These are phyloP conservation scores for Dynastes maya DNA, from an alignment of 2,888 invertebrate species.

Conservation along the genomic window DNA sequence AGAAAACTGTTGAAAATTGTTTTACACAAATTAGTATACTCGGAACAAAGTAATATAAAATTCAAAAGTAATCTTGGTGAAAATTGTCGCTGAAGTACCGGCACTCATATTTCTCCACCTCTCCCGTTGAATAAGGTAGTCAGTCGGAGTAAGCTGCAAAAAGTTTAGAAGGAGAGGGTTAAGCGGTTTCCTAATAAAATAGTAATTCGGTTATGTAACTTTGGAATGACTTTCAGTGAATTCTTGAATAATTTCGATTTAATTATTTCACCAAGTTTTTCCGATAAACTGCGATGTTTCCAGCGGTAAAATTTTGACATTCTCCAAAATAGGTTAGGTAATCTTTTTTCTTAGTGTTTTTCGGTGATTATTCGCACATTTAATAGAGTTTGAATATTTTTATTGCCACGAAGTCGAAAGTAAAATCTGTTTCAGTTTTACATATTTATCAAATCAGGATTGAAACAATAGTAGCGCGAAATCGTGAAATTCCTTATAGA, in stretches of 20 bases:
- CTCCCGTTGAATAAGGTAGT: not conserved
- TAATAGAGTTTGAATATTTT: constrained; percentile 9
- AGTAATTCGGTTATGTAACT: constrained; percentile 55
- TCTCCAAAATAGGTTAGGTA: constrained; percentile 8
- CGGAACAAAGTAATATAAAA: constrained; percentile 61
- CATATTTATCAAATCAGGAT: not conserved
- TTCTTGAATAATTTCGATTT: constrained; percentile 44
- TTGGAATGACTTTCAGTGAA: constrained; percentile 49
- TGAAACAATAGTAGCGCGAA: not conserved
- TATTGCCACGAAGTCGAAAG: not conserved
- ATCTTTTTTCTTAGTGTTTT: not conserved
- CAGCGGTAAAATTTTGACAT: constrained; percentile 10
- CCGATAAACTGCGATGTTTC: constrained; percentile 24
- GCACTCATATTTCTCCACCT: not conserved
- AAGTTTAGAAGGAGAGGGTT: constrained; percentile 41
- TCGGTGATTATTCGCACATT: not conserved
- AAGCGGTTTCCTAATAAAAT: constrained; percentile 55
- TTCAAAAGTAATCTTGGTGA: constrained; percentile 61
- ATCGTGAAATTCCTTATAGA: not conserved
- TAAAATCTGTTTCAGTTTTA: not conserved
- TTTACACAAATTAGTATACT: constrained; percentile 63
- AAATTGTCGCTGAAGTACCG: constrained; percentile 54
- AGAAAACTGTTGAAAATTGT: constrained; percentile 62
- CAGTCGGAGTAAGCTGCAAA: not conserved
- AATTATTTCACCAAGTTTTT: constrained; percentile 37